Percentiles rank a stretch among this genome's conserved stretches.
phyloP scores from a whole-genome alignment of 2,888 invertebrate species.

The Eupithecia dodoneata region DNA sequence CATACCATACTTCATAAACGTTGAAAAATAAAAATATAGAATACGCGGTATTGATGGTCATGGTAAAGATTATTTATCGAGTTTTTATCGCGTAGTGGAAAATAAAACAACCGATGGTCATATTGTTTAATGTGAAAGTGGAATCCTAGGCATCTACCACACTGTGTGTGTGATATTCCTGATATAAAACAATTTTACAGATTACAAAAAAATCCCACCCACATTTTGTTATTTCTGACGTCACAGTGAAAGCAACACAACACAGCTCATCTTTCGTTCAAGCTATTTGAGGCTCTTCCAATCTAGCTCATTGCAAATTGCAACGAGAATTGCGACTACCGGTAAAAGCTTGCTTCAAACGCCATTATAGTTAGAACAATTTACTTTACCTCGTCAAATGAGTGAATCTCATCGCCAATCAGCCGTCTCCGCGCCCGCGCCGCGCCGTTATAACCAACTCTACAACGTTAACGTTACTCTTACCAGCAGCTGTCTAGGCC shows the following conservation, averaged over 20 bases:
- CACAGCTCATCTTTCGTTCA: background rate
- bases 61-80: background rate
- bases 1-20: no score
- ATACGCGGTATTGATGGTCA: background rate
- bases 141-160: background rate
- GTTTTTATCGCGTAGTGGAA: no score
- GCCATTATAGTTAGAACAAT: constrained; percentile 26
- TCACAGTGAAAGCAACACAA: constrained; percentile 2
- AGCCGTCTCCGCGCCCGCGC: constrained; percentile 17
- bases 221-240: background rate
- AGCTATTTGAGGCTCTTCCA: background rate
- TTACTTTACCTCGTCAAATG: constrained; percentile 23
- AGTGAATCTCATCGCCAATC: constrained; percentile 22
- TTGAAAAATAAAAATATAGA: no score
- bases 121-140: background rate
- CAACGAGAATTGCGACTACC: constrained; percentile 12
- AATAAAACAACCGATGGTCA: background rate
- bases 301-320: constrained; percentile 16
- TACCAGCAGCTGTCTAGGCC: background rate
- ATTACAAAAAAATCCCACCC: background rate
- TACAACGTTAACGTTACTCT: no score
- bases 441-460: constrained; percentile 26
- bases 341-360: constrained; percentile 11
- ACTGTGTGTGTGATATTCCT: background rate
- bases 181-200: background rate